Base-by-base conservation (phyloP, 2,113 vertebrate species). In the Ctenodactylus gundi region DNA sequence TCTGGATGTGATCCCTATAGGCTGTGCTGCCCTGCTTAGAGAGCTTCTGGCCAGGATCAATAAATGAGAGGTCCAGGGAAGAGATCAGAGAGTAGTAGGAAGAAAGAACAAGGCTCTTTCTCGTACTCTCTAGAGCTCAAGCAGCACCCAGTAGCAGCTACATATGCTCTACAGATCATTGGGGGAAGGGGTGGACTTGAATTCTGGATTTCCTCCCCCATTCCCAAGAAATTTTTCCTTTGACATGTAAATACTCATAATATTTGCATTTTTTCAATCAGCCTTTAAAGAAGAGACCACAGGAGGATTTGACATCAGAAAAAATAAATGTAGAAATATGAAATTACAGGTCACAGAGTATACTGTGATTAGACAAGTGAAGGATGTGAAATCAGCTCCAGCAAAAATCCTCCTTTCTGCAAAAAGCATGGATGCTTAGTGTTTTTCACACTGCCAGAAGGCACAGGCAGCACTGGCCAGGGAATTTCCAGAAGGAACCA, bases 231-330 rank as follows among this genome's bases (percentile, higher is more conserved):
- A 39, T 75, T 51, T 82, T 27, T 88, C 18, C 68, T 80, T 76
- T 51, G 41, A 55, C 23, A 6, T 18, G 18, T 21, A 89, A 73
- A n/a, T 62, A n/a, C 6, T 81, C 55, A 13, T 11, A 80, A 34
- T n/a, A 68, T 51, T 78, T 67, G 58, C 29, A 27, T 84, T 80
- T 93, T 62, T 78, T 82, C 53, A 51, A 29, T 76, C 67, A 57
- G 31, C 6, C 84, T 94, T 77, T 65, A 70, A 96, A 85, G 72
- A 41, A 20, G 91, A 41, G 65, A 36, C 53, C 58, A 27, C 60
- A 70, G 21, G 44, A 88, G 41, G 34, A 93, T 80, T 92, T 70
- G 60, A 88, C 31, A 73, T 55, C 3, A 70, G 34, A 41, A 73
- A 17, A 41, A 53, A 78, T 7, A 88, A 75, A 73, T 6, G 41